Evolutionary conservation across 2,113 vertebrate species (phyloP), one percentile per base, ranked within the genome.

Genomic region (Leptosomus discolor): DNA sequence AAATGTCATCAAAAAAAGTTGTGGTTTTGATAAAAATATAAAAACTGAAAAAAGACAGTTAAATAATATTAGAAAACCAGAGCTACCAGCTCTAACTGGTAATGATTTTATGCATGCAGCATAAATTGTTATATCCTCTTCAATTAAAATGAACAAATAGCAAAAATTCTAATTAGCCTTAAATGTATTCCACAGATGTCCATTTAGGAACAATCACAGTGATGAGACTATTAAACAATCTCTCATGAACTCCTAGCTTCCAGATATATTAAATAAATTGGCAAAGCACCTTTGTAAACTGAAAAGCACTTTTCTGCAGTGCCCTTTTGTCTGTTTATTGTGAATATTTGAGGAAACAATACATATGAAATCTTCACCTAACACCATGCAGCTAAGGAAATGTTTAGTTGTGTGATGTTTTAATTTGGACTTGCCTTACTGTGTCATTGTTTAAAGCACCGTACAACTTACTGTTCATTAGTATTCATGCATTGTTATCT

Each of bases 401-500:
- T 20, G 4, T 85, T 93, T 69, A 65, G 88, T 20, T 43, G 9
- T 11, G 13, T 12, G 21, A 57, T 53, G 15, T 7, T 77, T 89
- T 80, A 43, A 26, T 71, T 88, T 65, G 81, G 46, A 45, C 18
- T 85, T 94, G 53, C n/a, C 41, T 92, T 85, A 76, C 30, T 80
- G 9, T 94, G 32, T 32, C 77, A 76, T 36, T 88, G 26, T 89
- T 95, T 80, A 78, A 93, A 89, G 43, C 48, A 75, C 58, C 24
- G 29, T 39, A 60, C 16, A 92, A 85, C 76, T 63, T 85, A 50
- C 32, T 91, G 34, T 82, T 89, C 84, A 82, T 97, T 96, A 96
- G 51, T 79, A 96, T 96, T 95, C 95, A 67, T 51, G 43, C 68
- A 78, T 60, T 94, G 73, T 94, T 93, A 63, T 77, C 23, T 93